Base-by-base conservation (phyloP, 2,888 invertebrate genomes). In the Heliothis peltigera region DNA sequence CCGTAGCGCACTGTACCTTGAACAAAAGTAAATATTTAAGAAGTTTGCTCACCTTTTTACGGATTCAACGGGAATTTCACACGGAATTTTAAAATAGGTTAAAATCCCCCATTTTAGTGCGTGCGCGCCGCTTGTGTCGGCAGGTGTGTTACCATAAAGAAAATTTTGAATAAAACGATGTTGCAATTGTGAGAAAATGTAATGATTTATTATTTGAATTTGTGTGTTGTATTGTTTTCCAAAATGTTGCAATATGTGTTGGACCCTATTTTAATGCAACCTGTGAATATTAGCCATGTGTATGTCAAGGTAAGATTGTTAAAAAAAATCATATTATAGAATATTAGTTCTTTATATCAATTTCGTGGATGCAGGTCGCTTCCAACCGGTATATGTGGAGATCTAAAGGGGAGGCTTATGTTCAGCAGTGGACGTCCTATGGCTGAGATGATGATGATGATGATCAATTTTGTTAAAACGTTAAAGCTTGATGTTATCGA, bases 1-100 rank as follows among this genome's bases (percentile, higher is more conserved):
- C 19, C 12, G 62, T 19, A 10, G 25, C 55, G 43, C 65, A 54
- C 81, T 79, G 79, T 79, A 79, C 76, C 60, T 68, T 63, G 76
- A 76, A 76, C 68, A 76, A 83, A 84, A 75, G 81, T 87, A 86
- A 87, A 87, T 83, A 84, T 87, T 84, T 85, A 79, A 71, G 79
- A 77, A 75, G 76, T 75, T 72, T 68, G 78, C 83, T 81, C 80
- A 82, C 85, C 82, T 85, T 81, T 85, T 64, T 57, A 72, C 61
- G 32, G 48, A 54, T 61, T 61, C 68, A 57, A 49, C 79, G 66
- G 52, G 55, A 65, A 68, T 76, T 76, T 71, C 59, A 65, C 64
- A 71, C 57, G 44, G 63, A 60, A 66, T 75, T 75, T 72, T 79
- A 70, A 80, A 79, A 79, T 70, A 79, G 81, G 65, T 77, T 81